Conservation (phyloP, 2,888 invertebrate species). For the Polymixis lichenea region DNA sequence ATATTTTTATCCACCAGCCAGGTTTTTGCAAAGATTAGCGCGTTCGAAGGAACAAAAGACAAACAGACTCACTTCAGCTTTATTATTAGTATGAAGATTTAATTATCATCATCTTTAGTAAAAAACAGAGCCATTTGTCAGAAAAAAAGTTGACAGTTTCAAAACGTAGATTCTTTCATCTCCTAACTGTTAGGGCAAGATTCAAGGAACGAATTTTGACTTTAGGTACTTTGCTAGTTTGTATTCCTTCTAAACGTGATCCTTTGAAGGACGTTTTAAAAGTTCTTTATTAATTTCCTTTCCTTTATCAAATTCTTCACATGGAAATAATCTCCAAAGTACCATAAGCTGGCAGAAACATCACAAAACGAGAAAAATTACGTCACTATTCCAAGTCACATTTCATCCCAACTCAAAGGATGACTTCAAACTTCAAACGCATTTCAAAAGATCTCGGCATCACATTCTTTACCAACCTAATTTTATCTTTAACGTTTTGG, state of each 20-base stretch:
- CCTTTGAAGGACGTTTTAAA: neutral
- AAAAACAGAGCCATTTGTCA: neutral
- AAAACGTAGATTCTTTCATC: neutral
- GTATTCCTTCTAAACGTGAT: neutral
- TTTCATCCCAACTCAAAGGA: slow-evolving; percentile 52
- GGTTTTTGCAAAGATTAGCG: no score
- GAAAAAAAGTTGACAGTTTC: neutral
- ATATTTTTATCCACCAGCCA: no score
- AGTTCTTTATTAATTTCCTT: neutral
- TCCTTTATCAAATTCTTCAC: slow-evolving; percentile 7
- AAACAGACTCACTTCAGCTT: no score
- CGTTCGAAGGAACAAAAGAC: no score
- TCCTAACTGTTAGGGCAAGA: neutral
- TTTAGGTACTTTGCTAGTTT: neutral
- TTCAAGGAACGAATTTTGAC: no score
- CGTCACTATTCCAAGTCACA: slow-evolving; percentile 46
- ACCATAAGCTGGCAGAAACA: slow-evolving; percentile 15
- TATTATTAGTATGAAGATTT: no score
- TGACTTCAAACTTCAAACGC: slow-evolving; percentile 57
- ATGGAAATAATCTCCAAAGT: slow-evolving; percentile 22
- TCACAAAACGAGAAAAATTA: slow-evolving; percentile 38
- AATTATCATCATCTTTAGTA: no score
- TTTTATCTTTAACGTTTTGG: neutral
- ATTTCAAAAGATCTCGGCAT: slow-evolving; percentile 44
- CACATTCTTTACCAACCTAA: neutral